phyloP scores from a whole-genome alignment of 2,797 vertebrate genomes.

The Myotis findleyi region DNA sequence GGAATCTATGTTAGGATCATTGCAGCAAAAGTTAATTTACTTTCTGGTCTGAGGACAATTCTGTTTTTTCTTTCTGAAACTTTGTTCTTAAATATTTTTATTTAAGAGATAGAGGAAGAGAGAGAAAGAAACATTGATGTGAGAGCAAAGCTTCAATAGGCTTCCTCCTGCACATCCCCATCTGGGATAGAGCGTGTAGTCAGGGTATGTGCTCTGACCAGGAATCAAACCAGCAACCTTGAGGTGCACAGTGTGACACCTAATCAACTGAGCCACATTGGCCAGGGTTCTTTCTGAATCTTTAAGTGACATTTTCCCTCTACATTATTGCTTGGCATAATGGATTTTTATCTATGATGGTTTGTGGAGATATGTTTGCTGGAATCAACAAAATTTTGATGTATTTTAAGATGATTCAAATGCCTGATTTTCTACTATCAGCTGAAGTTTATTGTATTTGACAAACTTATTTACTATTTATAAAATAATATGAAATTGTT shows the following conservation, averaged over 20 bases:
- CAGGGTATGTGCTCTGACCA: neutral
- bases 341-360: neutral
- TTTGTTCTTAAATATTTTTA: neutral
- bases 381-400: neutral
- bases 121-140: neutral
- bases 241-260: neutral
- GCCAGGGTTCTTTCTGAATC: neutral
- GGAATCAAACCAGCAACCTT: neutral
- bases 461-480: constrained; percentile 13
- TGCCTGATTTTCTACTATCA: neutral
- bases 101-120: neutral
- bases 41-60: neutral
- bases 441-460: neutral
- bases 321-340: neutral
- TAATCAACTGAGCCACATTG: neutral
- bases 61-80: neutral
- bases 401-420: constrained; percentile 15
- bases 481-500: constrained; percentile 28
- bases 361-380: neutral
- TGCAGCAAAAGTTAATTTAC: neutral
- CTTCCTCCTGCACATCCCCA: neutral
- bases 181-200: neutral
- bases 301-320: neutral
- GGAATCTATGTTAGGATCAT: neutral
- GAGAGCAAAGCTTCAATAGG: neutral